Base-by-base conservation (phyloP, 1,140 invertebrate species). In the Calephelis virginiensis region DNA sequence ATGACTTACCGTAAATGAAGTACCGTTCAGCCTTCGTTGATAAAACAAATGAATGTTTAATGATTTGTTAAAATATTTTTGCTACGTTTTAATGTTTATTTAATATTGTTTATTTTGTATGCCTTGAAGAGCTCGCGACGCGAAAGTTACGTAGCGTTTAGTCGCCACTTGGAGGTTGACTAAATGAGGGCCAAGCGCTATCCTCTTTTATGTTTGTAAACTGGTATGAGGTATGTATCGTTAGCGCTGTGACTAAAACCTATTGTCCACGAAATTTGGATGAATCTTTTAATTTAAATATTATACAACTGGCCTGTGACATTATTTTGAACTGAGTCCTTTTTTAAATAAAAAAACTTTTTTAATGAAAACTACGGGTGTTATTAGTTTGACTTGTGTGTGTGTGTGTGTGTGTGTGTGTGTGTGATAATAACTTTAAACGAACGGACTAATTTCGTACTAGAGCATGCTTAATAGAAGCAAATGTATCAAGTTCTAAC, bases 201-300 rank as follows among this genome's bases (percentile, higher is more conserved):
- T 88, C 82, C 85, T 81, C 87, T 86, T 90, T 90, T 88, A 87
- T 86, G 83, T 85, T 77, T 79, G 81, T 76, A 83, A 86, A 85
- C 85, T 81, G 85, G 86, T 86, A 84, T 82, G 74, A 73, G 78
- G 56, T 37, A 49, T 45, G 74, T 74, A 69, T 64, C 68, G 76
- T 71, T 66, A 71, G 70, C 66, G 60, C 71, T 68, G 73, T 80
- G 73, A 75, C 75, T 77, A 77, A 73, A 74, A 73, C 40, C 38
- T 7, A 59, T 28, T 40, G 56, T 38, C 56, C 37, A 11, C 37
- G n/a, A 8, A 40, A 38, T 59, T 38, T 6, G 37, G 28, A 59
- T 59, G 37, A 59, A 40, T n/a, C 56, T 12, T 28, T 38, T 0
- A 38, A 5, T 28, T 37, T 14, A 10, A 7, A 56, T 28, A 56